Evolutionary conservation across 2,113 vertebrate species (phyloP).

Genomic region (Zingel zingel): DNA sequence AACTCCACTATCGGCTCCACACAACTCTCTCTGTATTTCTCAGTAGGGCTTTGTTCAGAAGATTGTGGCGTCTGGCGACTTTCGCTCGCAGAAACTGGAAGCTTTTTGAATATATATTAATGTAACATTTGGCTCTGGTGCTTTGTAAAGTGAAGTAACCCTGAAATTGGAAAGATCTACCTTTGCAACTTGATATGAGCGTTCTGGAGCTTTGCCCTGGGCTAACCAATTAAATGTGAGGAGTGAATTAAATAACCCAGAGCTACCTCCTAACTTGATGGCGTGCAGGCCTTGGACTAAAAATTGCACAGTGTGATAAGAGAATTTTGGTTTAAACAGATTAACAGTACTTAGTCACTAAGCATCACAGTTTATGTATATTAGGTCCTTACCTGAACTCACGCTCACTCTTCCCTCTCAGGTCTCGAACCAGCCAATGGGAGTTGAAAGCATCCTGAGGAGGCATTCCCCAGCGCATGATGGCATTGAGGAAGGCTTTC

Average conservation of each 20-base stretch:
- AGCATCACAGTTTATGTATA: neutral
- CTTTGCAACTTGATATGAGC: constrained; percentile 1
- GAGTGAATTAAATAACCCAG: constrained; percentile 26
- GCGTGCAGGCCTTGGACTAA: neutral
- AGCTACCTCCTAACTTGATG: constrained; percentile 3
- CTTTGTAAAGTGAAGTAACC: neutral
- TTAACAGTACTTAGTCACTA: neutral
- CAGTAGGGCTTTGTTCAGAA: no score
- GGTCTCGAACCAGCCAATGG: constrained; percentile 96
- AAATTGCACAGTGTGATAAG: neutral
- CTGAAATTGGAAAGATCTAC: constrained; percentile 13
- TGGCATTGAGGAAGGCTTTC: constrained; percentile 97
- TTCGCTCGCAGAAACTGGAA: no score
- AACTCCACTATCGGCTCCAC: no score
- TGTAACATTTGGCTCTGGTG: neutral
- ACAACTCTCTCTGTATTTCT: no score
- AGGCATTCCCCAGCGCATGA: constrained; percentile 99
- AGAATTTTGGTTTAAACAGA: neutral
- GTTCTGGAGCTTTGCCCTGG: neutral
- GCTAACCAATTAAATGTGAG: constrained; percentile 19
- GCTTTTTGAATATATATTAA: neutral
- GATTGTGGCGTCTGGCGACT: no score
- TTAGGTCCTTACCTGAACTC: constrained; percentile 91
- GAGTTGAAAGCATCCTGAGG: constrained; percentile 99
- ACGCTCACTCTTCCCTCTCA: constrained; percentile 96